Base-by-base conservation (phyloP, 2,797 vertebrate species). In the Podarcis siculus region DNA sequence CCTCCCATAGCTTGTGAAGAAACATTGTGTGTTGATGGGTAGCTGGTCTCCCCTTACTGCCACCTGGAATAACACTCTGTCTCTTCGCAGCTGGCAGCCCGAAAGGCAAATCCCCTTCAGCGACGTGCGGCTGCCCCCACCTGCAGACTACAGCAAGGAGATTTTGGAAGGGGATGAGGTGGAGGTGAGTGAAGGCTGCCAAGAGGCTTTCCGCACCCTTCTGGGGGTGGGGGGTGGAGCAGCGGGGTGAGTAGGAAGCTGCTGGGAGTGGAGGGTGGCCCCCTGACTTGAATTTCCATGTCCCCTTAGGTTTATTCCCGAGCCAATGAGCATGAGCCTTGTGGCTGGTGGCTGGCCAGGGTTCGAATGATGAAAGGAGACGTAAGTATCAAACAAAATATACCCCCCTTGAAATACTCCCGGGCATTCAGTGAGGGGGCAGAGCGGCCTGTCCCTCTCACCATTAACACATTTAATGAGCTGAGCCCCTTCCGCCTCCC, bases 361-460 rank as follows among this genome's bases (percentile, higher is more conserved):
- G 98, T 99, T 93, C 96, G 98, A 90, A 99, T 99, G 98, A 98
- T 98, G 98, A 99, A 98, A 94, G 98, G 98, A 92, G 98, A 98
- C 96, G 98, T 98, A 89, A 97, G 97, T 95, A 67, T 49, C 7
- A 4, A 27, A 37, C 86, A 23, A 6, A 8, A 8, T 23, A 5
- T 1, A 21, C 0, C 64, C 12, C 1, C 2, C 39, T 7, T 21
- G 5, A 2, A 6, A 67, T 49, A 37, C 27, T 58, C 13, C 39
- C 61, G 1, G 58, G 49, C 58, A 5, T 6, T 32, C 58, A 10
- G 10, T 2, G n/a, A 4, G 7, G 75, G 4, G 12, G 23, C 3
- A 5, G 9, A 15, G 15, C 1, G 1, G 25, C 35, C 17, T 13
- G 69, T 27, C 13, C 3, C 4, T 49, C 15, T 67, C 12, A 4